Evolutionary conservation across 2,888 invertebrate genomes (phyloP).

Genomic region (Stenichneumon culpator): DNA sequence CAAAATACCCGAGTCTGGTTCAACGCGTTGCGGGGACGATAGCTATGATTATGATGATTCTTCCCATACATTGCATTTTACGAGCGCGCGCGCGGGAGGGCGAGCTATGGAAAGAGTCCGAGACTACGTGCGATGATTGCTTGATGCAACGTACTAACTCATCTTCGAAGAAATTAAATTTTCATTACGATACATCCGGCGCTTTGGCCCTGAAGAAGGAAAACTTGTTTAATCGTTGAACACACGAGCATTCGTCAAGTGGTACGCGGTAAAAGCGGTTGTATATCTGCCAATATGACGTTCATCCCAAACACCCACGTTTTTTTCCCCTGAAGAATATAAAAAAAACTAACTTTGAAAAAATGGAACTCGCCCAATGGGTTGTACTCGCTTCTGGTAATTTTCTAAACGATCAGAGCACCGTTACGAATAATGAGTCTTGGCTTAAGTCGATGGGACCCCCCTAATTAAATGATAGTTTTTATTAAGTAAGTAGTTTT

Average conservation of each 20-base stretch:
- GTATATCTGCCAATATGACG: background rate
- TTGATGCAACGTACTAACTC: constrained; percentile 29
- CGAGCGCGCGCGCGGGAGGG: constrained; percentile 26
- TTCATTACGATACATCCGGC: constrained; percentile 2
- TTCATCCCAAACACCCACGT: too few relatives aligned
- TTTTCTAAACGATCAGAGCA: background rate
- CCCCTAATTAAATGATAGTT: too few relatives aligned
- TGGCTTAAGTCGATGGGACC: too few relatives aligned
- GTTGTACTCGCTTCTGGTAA: background rate
- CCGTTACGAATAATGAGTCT: too few relatives aligned
- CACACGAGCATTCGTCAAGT: background rate
- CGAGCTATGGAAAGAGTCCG: constrained; percentile 32
- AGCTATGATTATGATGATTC: constrained; percentile 25
- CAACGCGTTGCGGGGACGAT: constrained; percentile 22
- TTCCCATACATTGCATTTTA: constrained; percentile 54
- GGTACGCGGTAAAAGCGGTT: background rate
- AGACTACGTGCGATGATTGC: constrained; percentile 59
- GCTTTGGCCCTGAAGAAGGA: background rate
- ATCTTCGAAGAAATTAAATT: background rate
- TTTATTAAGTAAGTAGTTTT: too few relatives aligned
- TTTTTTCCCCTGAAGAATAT: too few relatives aligned
- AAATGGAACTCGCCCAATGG: background rate
- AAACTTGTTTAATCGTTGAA: background rate
- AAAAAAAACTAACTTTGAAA: background rate
- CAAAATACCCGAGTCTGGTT: background rate